Conservation (phyloP, 2,797 vertebrate species). For the Todus mexicanus region DNA sequence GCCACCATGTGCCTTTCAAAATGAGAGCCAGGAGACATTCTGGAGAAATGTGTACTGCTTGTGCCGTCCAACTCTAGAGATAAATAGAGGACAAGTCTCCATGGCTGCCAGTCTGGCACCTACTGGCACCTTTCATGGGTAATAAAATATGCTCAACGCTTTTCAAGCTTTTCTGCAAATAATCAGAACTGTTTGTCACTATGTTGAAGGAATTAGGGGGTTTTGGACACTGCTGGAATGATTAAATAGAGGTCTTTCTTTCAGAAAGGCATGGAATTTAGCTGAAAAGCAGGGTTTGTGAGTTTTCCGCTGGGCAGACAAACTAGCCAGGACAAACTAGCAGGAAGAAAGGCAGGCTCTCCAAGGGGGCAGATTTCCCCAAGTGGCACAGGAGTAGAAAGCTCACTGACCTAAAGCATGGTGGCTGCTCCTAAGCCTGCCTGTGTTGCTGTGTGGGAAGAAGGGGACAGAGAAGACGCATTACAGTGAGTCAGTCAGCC, state of each 20-base stretch:
- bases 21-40: neutral
- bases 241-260: slow-evolving; percentile 21
- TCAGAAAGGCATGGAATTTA: slow-evolving; percentile 24
- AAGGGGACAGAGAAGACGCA: neutral
- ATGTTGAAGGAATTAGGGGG: slow-evolving; percentile 5
- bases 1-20: neutral
- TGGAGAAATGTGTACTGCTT: neutral
- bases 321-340: neutral
- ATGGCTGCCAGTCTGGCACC: slow-evolving; percentile 23
- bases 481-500: neutral
- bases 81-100: slow-evolving; percentile 25
- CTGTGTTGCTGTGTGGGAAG: neutral
- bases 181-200: slow-evolving; percentile 49
- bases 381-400: neutral
- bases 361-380: neutral
- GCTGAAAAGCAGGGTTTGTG: slow-evolving; percentile 4
- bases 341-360: neutral
- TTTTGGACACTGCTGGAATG: neutral
- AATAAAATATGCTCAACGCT: slow-evolving; percentile 1
- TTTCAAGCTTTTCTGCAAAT: slow-evolving; percentile 57
- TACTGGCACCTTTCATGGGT: slow-evolving; percentile 28
- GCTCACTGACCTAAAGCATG: neutral
- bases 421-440: neutral
- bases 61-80: neutral
- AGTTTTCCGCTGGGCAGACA: neutral